Evolutionary conservation across 1,140 invertebrate species (phyloP).

Genomic region (Tetranychus cinnabarinus): DNA sequence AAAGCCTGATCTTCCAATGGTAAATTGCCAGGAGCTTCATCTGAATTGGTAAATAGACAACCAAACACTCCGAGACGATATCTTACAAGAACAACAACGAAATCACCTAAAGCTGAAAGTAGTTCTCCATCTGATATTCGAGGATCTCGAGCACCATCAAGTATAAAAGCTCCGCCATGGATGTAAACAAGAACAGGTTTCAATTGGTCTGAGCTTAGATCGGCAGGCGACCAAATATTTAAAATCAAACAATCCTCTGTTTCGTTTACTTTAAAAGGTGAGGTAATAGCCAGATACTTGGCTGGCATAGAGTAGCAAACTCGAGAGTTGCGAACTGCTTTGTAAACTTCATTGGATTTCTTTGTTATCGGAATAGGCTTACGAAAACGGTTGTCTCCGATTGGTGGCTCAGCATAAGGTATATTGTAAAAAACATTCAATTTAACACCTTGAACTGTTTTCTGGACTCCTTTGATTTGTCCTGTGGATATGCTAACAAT

Average conservation of each 20-base stretch:
- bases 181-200: conserved; percentile 5
- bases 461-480: not conserved
- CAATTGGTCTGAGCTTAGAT: conserved; percentile 19
- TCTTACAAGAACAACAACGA: not conserved
- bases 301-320: not conserved
- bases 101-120: not conserved
- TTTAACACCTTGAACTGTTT: not conserved
- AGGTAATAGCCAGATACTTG: not conserved
- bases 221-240: conserved; percentile 42
- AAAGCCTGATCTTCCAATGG: not conserved
- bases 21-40: not conserved
- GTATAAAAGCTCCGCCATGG: conserved; percentile 4
- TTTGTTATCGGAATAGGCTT: not conserved
- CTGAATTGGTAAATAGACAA: not conserved
- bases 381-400: not conserved
- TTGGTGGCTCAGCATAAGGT: not conserved
- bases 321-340: not conserved
- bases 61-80: conserved; percentile 1
- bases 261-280: not conserved
- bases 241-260: conserved; percentile 55
- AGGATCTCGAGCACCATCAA: not conserved
- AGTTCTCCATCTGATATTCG: not conserved
- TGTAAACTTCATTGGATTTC: not conserved
- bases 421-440: not conserved
- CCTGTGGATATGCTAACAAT: not conserved